Base-by-base conservation (phyloP, 1,140 invertebrate genomes). In the Neocloeon triangulifer region DNA sequence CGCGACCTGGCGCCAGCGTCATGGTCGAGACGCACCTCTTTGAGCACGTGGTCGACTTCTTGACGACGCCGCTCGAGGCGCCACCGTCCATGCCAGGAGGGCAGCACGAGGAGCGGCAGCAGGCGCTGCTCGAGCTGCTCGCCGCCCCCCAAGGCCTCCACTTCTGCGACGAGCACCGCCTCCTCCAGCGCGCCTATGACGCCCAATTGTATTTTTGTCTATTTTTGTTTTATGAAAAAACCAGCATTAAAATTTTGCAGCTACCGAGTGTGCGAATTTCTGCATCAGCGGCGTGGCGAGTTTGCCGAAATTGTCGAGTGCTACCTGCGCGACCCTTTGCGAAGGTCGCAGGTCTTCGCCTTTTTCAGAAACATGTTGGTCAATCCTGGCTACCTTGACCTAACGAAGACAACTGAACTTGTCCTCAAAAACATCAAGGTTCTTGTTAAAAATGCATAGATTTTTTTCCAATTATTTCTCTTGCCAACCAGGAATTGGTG, bases 91-190 rank as follows among this genome's bases (percentile, higher is more conserved):
- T 56, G 51, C n/a, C n/a, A n/a, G n/a, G n/a, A n/a, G 48, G 62
- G 23, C 54, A 64, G 27, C 57, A 66, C 33, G 66, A 70, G 38
- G 79, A 85, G 44, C 57, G 76, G 29, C 78, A 89, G 48, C 76
- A 77, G 42, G 73, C 79, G 4, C 56, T 84, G 45, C 49, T 86
- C 31, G 73, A 79, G 47, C 51, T 88, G n/a, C 47, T 85, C 3
- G 53, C 66, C 20, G 64, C 64, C 12, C n/a, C n/a, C n/a, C n/a
- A n/a, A n/a, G 68, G 73, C 26, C 73, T 72, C 38, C 43, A 81
- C 4, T 46, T 53, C 15, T 62, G 69, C 45, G 70, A 69, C 55
- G 53, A 63, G 30, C 51, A 55, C 33, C 52, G 54, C 38, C 51
- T 76, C 9, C 43, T 76, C 4, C 52, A 58, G 38, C 53, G 68